phyloP scores from a whole-genome alignment of 2,113 vertebrate genomes.

The Syngnathus floridae region DNA sequence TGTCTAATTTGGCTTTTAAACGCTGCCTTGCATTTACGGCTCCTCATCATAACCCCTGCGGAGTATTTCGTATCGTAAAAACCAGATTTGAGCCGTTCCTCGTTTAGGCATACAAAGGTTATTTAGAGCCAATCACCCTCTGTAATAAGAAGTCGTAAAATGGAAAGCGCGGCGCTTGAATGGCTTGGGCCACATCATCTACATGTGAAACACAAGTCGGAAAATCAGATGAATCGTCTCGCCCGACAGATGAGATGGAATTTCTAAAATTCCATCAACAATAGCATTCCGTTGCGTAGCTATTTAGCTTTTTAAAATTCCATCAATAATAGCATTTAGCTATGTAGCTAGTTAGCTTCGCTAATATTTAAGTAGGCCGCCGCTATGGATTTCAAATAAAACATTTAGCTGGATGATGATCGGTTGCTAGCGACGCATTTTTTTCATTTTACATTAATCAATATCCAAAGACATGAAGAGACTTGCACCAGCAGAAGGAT shows the following conservation, averaged over 20 bases:
- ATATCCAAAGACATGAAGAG: too few relatives aligned
- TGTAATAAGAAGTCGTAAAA: conserved; percentile 33
- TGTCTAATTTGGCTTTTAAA: background rate
- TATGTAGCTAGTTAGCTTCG: too few relatives aligned
- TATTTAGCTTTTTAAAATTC: too few relatives aligned
- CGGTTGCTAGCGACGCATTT: too few relatives aligned
- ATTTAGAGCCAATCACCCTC: background rate
- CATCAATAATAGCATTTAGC: too few relatives aligned
- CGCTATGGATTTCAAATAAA: too few relatives aligned
- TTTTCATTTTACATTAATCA: too few relatives aligned
- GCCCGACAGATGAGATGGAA: conserved; percentile 9
- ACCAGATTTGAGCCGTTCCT: background rate
- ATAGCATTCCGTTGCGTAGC: too few relatives aligned
- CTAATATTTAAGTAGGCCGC: too few relatives aligned
- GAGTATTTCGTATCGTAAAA: background rate
- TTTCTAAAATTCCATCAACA: too few relatives aligned
- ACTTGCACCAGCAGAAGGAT: too few relatives aligned
- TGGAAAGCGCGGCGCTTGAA: conserved; percentile 35
- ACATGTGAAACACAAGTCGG: conserved; percentile 48
- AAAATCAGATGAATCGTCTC: conserved; percentile 48
- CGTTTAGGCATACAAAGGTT: conserved; percentile 3
- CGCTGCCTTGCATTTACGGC: background rate
- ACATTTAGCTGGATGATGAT: too few relatives aligned
- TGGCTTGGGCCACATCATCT: conserved; percentile 43
- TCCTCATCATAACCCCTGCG: background rate